Conservation (phyloP, 2,797 vertebrate species). For the Coregonus sp. region DNA sequence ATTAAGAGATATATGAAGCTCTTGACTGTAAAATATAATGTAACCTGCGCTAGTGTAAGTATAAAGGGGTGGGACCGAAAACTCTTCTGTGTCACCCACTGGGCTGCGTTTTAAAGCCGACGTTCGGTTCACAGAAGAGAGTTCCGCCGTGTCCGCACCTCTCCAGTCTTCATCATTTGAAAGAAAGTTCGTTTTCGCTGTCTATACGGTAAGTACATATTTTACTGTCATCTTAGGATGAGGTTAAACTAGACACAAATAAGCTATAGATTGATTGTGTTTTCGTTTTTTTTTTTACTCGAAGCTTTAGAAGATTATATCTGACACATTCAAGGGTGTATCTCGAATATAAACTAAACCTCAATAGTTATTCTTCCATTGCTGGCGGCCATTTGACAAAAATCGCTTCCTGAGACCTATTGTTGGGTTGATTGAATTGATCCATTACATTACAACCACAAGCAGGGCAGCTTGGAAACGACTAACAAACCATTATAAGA, state of each 20-base stretch:
- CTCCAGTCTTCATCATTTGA: background rate
- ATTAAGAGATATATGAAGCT: background rate
- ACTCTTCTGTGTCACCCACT: background rate
- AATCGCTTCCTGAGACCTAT: background rate
- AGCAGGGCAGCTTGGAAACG: background rate
- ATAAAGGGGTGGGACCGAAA: background rate
- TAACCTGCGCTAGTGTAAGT: background rate
- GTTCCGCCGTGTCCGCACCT: background rate
- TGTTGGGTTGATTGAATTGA: background rate
- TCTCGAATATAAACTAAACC: background rate
- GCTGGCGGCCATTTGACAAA: background rate
- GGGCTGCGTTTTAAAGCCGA: too few relatives aligned
- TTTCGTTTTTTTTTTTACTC: background rate
- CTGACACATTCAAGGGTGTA: background rate
- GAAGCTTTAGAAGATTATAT: background rate
- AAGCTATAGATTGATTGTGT: background rate
- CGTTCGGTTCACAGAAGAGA: background rate
- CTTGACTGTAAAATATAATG: background rate
- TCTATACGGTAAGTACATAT: background rate
- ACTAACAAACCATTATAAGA: background rate
- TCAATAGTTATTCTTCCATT: background rate
- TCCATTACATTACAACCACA: background rate
- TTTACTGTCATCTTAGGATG: background rate
- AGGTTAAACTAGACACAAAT: background rate
- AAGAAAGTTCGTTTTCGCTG: background rate